Percentiles rank a stretch among this genome's conserved stretches.
Evolutionary conservation across 2,888 invertebrate species (phyloP).

Genomic region (Volucella inflata): DNA sequence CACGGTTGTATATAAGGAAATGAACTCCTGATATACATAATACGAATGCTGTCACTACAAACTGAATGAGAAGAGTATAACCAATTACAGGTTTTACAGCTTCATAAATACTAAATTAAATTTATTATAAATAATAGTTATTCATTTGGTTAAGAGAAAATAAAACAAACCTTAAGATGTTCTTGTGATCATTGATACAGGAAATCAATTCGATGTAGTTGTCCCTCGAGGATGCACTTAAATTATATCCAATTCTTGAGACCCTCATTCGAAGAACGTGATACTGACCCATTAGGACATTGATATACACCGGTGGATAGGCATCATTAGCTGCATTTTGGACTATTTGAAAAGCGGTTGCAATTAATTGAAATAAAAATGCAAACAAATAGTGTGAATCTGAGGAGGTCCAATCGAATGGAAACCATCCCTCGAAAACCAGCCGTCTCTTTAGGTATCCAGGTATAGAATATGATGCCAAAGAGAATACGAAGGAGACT

Average conservation of each 20-base stretch:
- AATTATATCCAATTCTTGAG: constrained; percentile 32
- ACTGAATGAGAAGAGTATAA: constrained; percentile 23
- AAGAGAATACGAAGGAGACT: neutral
- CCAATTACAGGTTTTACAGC: constrained; percentile 19
- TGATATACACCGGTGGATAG: constrained; percentile 33
- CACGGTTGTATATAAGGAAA: constrained; percentile 20
- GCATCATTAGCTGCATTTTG: constrained; percentile 34
- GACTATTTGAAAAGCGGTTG: constrained; percentile 4
- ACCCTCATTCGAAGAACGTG: constrained; percentile 40
- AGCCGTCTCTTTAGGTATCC: neutral
- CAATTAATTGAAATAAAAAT: constrained; percentile 19
- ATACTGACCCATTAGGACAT: constrained; percentile 34
- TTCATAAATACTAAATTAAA: constrained; percentile 27
- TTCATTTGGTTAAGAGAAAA: too few species aligned
- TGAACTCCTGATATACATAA: constrained; percentile 46
- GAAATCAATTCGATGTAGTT: constrained; percentile 30
- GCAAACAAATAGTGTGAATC: neutral
- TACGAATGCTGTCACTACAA: constrained; percentile 30
- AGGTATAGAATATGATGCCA: neutral
- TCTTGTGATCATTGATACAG: constrained; percentile 44
- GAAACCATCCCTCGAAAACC: constrained; percentile 36
- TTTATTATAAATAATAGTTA: too few species aligned
- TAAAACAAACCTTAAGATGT: constrained; percentile 39
- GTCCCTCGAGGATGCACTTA: neutral
- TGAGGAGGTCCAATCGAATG: constrained; percentile 25